Evolutionary conservation across 2,797 vertebrate species (phyloP), one percentile per base, ranked within the genome.

Genomic region (Telmatherina bonti): DNA sequence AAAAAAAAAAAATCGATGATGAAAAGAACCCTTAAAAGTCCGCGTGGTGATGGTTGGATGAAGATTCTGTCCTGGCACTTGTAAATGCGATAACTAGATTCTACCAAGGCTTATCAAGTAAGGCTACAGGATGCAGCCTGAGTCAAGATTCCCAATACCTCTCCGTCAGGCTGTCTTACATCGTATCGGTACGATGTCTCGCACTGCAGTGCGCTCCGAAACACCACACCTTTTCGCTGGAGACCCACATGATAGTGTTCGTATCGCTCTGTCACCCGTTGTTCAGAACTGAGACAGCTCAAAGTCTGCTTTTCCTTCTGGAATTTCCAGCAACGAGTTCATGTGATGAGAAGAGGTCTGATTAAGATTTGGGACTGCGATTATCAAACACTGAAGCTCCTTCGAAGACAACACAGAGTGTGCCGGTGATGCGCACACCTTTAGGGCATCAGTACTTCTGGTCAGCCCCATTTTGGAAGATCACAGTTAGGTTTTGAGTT

Each of bases 41-140:
- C 76, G 72, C 29, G 76, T 91, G 68, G 79, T 89, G 88, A 88
- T 87, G 85, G 70, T 82, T 76, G 69, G 69, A 83, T 85, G 85
- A 87, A 81, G 86, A 88, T 84, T 90, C 84, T 83, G 77, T 90
- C 89, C 90, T 92, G 93, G 91, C 92, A 92, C 90, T 92, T 93
- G 85, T 86, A 91, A 88, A 88, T 88, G 79, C 67, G 49, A 88
- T 90, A 85, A 85, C 88, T 91, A 91, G 85, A 83, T 84, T 89
- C 90, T 89, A 93, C 73, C 85, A 90, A 92, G 89, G 90, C 89
- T 85, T 83, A 84, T 85, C 68, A 24, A 75, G 78, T 81, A 77
- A 89, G 90, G 91, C 91, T 91, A 81, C 89, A 77, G 78, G 83
- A 87, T 75, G 86, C 86, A 91, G 88, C 92, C 90, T n/a, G 74